Evolutionary conservation across 2,797 vertebrate genomes (phyloP), one percentile per base, ranked within the genome.

Genomic region (Pipistrellus pipistrellus): DNA sequence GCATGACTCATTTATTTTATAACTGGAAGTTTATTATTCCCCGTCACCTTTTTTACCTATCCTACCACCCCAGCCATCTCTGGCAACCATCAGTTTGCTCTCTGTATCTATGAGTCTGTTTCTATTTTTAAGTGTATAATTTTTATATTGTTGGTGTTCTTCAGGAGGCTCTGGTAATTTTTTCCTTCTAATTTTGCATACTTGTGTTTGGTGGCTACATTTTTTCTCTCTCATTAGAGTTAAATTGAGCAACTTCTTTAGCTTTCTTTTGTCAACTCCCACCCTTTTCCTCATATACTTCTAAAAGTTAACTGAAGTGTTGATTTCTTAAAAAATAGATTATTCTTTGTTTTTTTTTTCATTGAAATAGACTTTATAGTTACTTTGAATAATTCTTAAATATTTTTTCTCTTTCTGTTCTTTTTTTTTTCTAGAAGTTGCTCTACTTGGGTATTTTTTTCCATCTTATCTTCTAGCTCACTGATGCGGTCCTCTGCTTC

Each of bases 321-420:
- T 99, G 91, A 99, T 99, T 80, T 87, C 96, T 97, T 99, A 98
- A 85, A 99, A 98, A 99, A 98, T 98, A 98, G 87, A 98, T 98
- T 94, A 98, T 98, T 90, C 99, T 99, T 41, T 41, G 38, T 91
- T 98, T 98, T 98, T n/a, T 98, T 98, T 94, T 99, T 99, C 98
- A 99, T 98, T 66, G 99, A 99, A 57, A 99, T 99, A 25, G 98
- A 98, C 97, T 99, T 99, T 91, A 99, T 98, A 32, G 98, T 98
- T 90, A 99, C 99, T 99, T 44, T 93, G 93, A 85, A 99, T 98
- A 83, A 95, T 98, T 94, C 99, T 98, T 62, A 98, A 99, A 99
- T 1, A 96, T 94, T 2, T 59, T 59, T 96, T 98, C 95, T 99
- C 98, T 84, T 97, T 25, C 98, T 99, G 1, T 98, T 77, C 4